Evolutionary conservation across 2,113 vertebrate species (phyloP).

Genomic region (Cyprinodon variegatus): DNA sequence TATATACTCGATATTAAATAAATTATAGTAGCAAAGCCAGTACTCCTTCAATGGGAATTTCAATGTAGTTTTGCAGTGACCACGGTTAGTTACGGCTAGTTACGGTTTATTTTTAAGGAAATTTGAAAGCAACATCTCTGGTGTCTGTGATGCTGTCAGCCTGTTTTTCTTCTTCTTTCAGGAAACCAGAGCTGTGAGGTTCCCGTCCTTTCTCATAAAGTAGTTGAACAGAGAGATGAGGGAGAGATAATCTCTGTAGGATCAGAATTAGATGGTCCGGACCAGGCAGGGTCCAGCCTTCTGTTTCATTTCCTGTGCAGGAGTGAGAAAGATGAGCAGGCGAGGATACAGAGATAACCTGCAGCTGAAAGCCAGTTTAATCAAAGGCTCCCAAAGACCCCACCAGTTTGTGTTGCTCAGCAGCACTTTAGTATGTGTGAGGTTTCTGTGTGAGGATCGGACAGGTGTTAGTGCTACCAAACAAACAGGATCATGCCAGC

Average conservation of each 20-base stretch:
- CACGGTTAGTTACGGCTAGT: no score
- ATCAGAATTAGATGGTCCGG: slow-evolving; percentile 1
- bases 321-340: neutral
- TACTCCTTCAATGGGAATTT: neutral
- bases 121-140: neutral
- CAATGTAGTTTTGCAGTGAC: neutral
- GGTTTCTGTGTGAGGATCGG: neutral
- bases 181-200: slow-evolving; percentile 23
- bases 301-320: slow-evolving; percentile 62
- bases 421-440: slow-evolving; percentile 4
- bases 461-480: neutral
- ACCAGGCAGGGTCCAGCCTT: neutral
- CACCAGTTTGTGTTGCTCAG: neutral
- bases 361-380: slow-evolving; percentile 2
- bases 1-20: slow-evolving; percentile 5
- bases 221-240: slow-evolving; percentile 27
- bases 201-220: slow-evolving; percentile 38
- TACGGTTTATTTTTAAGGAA: no score
- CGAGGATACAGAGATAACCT: slow-evolving; percentile 20
- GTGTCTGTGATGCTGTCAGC: neutral
- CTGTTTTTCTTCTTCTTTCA: neutral
- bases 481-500: slow-evolving; percentile 1
- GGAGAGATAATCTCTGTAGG: slow-evolving; percentile 23
- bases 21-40: neutral
- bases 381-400: neutral